Evolutionary conservation across 2,888 invertebrate genomes (phyloP), one percentile per base, ranked within the genome.

Genomic region (Plagiodera versicolora): DNA sequence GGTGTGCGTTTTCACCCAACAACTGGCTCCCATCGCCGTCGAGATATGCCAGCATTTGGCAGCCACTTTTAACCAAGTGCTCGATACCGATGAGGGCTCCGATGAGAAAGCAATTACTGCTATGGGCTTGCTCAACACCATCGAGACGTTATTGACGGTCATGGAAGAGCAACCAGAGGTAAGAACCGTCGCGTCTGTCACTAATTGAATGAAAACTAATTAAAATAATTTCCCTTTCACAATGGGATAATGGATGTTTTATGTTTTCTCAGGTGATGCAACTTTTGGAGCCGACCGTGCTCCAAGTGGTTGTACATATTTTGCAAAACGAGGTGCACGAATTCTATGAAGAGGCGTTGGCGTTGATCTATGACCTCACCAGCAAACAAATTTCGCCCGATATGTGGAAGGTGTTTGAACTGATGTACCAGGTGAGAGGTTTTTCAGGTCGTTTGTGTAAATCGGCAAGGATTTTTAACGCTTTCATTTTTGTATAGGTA

Each of bases 71-170:
- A 90, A 88, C 62, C 85, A 87, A 77, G 78, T 80, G 3, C 77
- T 94, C 5, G 92, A 92, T 77, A 90, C 90, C 0, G 92, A 93
- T 72, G 90, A 91, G 70, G 92, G 92, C 2, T 90, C 92, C 0
- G 98, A 98, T 73, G 98, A 98, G 78, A 96, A 95, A 76, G 95
- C 97, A 6, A 94, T 98, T 57, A 94, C 96, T 1, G 96, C 98
- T 0, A 96, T 98, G 93, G 97, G 98, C 17, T 84, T 99, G 28
- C 83, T 99, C 10, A 97, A 94, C 77, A 97, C 98, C 1, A 93
- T 99, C 80, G 97, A 98, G 81, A 97, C 95, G 0, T 85, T 99
- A 32, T 83, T 98, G 11, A 92, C 90, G 67, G 95, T 96, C 1
- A 94, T 98, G 94, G 96, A 96, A 75, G 90, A 94, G 60, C 85